Evolutionary conservation across 1,140 invertebrate genomes (phyloP), one percentile per base, ranked within the genome.

Genomic region (Heliconius hermathena): DNA sequence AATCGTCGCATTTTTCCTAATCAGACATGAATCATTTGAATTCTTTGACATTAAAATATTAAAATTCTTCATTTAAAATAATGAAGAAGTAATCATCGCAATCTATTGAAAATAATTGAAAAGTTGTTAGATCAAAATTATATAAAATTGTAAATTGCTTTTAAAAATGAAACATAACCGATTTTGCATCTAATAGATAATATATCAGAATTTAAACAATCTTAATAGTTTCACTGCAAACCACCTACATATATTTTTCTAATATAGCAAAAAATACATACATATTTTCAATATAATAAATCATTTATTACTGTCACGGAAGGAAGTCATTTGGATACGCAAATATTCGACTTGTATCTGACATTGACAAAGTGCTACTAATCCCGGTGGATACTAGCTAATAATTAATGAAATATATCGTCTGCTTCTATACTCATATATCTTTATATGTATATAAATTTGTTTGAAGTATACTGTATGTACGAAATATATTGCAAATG

Each of bases 371-470:
- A 82, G 78, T 80, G 73, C 73, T 75, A 77, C 78, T 82, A 82
- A 82, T 82, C 78, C 76, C 75, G 74, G 75, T 76, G 66, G 81
- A 82, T 80, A 82, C 73, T 78, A 74, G 73, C 71, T 29, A 29
- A 80, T 80, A 82, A 82, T 80, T 82, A 82, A 82, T 82, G 80
- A 82, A 82, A 82, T 79, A 82, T 82, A 82, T 82, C 54, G 78
- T 77, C 36, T 66, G n/a, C 71, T 49, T 60, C 73, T 60, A 81
- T 78, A 80, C 22, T 29, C 60, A 73, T 74, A n/a, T 22, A 49
- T 46, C 18, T 66, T 36, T 76, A 18, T 57, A 13, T n/a, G n/a
- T n/a, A n/a, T n/a, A n/a, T n/a, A n/a, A n/a, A n/a, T n/a, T n/a
- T n/a, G n/a, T n/a, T n/a, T n/a, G n/a, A n/a, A n/a, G n/a, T n/a